Evolutionary conservation across 1,140 invertebrate genomes (phyloP), one percentile per base, ranked within the genome.

Genomic region (Lucilia sericata): DNA sequence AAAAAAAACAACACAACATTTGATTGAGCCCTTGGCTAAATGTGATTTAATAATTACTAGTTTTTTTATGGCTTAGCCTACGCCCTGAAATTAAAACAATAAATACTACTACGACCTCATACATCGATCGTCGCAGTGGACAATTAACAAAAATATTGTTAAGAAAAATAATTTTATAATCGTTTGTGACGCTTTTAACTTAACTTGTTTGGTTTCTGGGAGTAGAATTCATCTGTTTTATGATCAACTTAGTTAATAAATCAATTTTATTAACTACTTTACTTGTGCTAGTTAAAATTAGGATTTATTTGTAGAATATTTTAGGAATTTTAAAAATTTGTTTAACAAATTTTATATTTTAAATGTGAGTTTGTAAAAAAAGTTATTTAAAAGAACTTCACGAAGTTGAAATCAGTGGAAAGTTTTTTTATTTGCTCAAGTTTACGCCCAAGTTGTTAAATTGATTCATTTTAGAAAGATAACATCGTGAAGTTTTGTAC

Each of bases 21-120:
- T 80, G 42, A 80, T 80, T 51, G 14, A 21, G 42, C 76, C 47
- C 76, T 51, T 49, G 76, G 76, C 42, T 25, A 51, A 51, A 51
- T 51, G 76, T 49, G 47, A 80, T 51, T 51, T 80, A 49, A 80
- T 80, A 80, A 80, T 80, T 80, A 80, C 76, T 49, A 21, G 76
- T 51, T 51, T 80, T 30, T 80, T 80, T 80, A 80, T 80, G 21
- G 47, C 19, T n/a, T 49, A 9, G 42, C 51, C 17, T 25, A 80
- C 76, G 76, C 76, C 76, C 25, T 80, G 19, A 25, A 19, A 25
- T 60, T 70, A 70, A 19, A 25, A 19, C 65, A 70, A 70, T 70
- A 70, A 55, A 13, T 55, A 42, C 42, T 7, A 42, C 65, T 55
- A 42, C 42, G 42, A 42, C 65, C n/a, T 70, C 65, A 25, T 70